Evolutionary conservation across 2,113 vertebrate species (phyloP), one percentile per base, ranked within the genome.

Genomic region (Polyodon spathula): DNA sequence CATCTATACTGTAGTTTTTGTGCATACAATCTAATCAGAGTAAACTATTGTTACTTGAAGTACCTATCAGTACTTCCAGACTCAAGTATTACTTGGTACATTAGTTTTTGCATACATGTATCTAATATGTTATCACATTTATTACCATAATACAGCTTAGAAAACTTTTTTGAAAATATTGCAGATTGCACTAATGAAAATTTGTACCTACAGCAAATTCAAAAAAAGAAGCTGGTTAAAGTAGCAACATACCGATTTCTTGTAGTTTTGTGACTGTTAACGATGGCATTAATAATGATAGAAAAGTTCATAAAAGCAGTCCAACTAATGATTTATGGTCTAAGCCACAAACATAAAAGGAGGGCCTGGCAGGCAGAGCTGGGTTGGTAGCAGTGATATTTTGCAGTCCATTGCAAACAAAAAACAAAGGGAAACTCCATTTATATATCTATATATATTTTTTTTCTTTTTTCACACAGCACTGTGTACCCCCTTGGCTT

Each of bases 241-340:
- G 87, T 87, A 87, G 87, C 84, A 89, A 93, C 92, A 92, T 93
- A 93, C 92, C 92, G 89, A 90, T 91, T 92, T 92, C 92, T 86
- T 90, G 92, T 88, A 89, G 90, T 91, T 91, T 91, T 89, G 89
- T 86, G 83, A 89, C 87, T 86, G 87, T 86, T 87, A 90, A 90
- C 88, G 89, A 89, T 89, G 90, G 87, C 88, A 91, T 90, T 89
- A 89, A 89, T 89, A 88, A 90, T 88, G 88, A 92, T 79, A 90
- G 89, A 89, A 93, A 89, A 89, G 90, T 93, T 93, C 92, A 91
- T 92, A 90, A 67, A 81, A 89, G 87, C 81, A 91, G 95, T 98
- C 93, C 94, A 91, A 89, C 87, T 92, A 92, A 90, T 86, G 87
- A 87, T 86, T 92, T 91, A 88, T 87, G 87, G 77, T 88, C 87